Evolutionary conservation across 2,797 vertebrate genomes (phyloP).

Genomic region (Pseudomugil gertrudae): DNA sequence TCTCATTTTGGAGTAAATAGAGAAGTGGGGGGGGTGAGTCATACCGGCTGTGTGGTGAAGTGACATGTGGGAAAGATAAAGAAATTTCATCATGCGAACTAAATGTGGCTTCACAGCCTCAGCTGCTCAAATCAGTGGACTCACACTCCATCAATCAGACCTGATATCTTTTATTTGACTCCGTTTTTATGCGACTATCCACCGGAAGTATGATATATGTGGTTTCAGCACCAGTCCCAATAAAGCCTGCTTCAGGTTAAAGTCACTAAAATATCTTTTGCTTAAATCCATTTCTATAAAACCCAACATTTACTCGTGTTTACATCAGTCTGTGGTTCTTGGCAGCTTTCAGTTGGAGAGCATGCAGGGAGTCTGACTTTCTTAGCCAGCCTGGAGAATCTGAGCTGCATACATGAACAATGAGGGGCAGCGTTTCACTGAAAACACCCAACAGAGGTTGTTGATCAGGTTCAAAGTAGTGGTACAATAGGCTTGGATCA

Average conservation of each 20-base stretch:
- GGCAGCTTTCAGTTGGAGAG: constrained; percentile 42
- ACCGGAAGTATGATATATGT: neutral
- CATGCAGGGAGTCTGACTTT: neutral
- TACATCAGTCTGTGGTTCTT: constrained; percentile 45
- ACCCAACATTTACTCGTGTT: neutral
- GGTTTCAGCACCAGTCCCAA: constrained; percentile 16
- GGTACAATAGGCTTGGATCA: constrained; percentile 30
- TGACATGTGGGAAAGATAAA: constrained; percentile 47
- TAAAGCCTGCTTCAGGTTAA: neutral
- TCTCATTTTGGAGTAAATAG: constrained; percentile 54
- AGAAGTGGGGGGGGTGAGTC: constrained; percentile 42
- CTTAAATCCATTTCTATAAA: neutral
- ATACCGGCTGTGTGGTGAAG: constrained; percentile 13
- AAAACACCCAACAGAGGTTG: constrained; percentile 25
- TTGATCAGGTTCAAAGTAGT: constrained; percentile 44
- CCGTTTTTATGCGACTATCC: constrained; percentile 15
- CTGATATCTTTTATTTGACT: constrained; percentile 26
- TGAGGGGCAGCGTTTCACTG: constrained; percentile 19
- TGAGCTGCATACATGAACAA: constrained; percentile 54
- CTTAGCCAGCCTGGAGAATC: constrained; percentile 44
- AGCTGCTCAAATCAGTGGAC: constrained; percentile 53
- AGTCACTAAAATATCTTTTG: neutral
- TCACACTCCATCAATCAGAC: constrained; percentile 58
- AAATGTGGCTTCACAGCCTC: constrained; percentile 39
- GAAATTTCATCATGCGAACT: constrained; percentile 53